Percentiles rank a stretch among this genome's conserved stretches.
These are phyloP conservation scores for Aythya baeri DNA, from an alignment of 2,113 vertebrate genomes.

Conservation along the genomic window DNA sequence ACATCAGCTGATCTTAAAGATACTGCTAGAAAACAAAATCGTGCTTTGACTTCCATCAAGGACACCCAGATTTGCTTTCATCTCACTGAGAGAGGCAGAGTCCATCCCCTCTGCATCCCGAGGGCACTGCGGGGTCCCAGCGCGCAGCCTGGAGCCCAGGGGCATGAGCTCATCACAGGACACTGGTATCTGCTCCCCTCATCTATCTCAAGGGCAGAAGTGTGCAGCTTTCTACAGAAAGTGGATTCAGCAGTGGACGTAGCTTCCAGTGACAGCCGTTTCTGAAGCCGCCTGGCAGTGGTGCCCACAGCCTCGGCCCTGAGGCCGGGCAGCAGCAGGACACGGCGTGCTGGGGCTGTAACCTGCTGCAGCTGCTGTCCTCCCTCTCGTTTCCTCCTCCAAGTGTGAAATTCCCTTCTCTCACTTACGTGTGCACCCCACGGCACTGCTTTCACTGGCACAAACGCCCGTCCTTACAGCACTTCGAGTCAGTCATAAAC, in stretches of 20 bases:
- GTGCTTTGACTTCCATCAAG: not conserved
- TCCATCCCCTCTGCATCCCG: not conserved
- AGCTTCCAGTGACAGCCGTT: not conserved
- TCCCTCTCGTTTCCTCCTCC: not conserved
- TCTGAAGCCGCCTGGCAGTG: not conserved
- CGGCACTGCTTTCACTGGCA: not conserved
- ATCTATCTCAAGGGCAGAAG: not conserved
- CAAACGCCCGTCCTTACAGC: not conserved
- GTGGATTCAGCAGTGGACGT: not conserved
- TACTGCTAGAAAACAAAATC: not conserved
- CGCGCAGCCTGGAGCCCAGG: not conserved
- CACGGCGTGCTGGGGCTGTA: not conserved
- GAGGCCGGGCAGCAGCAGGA: not conserved
- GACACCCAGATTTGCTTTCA: not conserved
- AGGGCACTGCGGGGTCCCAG: not conserved
- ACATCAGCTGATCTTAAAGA: not conserved
- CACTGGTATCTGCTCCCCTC: not conserved
- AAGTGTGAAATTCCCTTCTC: not conserved
- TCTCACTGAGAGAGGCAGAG: not conserved
- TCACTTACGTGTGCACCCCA: not conserved
- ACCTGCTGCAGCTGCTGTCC: not conserved
- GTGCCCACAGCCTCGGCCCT: not conserved
- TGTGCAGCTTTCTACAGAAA: not conserved
- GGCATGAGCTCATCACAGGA: fast-evolving
- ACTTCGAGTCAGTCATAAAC: not conserved